A percentile compares a stretch with the other conserved stretches of the same genome.
Conservation (phyloP, 2,888 invertebrate genomes). For the Agrochola lychnidis region DNA sequence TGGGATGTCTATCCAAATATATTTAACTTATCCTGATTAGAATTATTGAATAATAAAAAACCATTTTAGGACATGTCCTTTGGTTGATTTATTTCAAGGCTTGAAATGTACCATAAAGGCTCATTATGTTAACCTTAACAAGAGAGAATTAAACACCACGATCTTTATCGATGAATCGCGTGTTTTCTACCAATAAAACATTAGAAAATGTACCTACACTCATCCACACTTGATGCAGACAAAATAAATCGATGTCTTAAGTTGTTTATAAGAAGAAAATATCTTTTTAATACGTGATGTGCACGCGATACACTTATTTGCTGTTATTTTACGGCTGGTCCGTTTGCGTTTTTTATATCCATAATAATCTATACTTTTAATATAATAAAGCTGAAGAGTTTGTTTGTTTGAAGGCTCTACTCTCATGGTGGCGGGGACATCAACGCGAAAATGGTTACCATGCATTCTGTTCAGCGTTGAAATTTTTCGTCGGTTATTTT, state of each 20-base stretch:
- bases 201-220: neutral
- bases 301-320: conserved; percentile 51
- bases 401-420: neutral
- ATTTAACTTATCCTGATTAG: too few relatives aligned
- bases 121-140: neutral
- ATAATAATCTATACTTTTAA: neutral
- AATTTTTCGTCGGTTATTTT: too few relatives aligned
- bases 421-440: neutral
- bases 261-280: conserved; percentile 9
- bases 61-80: too few relatives aligned
- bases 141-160: neutral
- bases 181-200: conserved; percentile 29
- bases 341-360: neutral
- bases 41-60: too few relatives aligned
- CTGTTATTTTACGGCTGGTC: neutral
- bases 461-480: too few relatives aligned
- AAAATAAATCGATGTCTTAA: conserved; percentile 17
- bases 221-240: conserved; percentile 19
- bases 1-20: too few relatives aligned
- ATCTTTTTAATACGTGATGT: conserved; percentile 16
- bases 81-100: neutral
- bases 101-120: too few relatives aligned
- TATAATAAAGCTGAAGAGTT: neutral
- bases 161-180: conserved; percentile 53
- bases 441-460: too few relatives aligned